These are phyloP conservation scores for Scelioninae gen. 1 DNA, from an alignment of 2,888 invertebrate species.

Conservation along the genomic window DNA sequence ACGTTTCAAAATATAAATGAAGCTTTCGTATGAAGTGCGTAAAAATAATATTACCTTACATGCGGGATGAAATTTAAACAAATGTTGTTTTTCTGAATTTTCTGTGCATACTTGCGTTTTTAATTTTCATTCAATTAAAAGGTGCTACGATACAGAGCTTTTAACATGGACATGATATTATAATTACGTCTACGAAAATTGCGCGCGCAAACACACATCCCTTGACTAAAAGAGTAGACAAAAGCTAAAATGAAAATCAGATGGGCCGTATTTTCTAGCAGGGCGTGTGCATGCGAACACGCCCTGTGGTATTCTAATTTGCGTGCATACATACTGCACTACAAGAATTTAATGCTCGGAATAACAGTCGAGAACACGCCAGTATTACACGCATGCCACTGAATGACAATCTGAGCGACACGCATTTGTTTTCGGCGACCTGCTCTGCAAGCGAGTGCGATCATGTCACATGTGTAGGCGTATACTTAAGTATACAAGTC, in stretches of 20 bases:
- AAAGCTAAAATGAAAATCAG: slow-evolving; percentile 54
- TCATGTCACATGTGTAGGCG: slow-evolving; percentile 37
- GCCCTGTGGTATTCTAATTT: slow-evolving; percentile 69
- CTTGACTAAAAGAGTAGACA: slow-evolving; percentile 30
- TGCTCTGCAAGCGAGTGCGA: neutral
- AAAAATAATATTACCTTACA: slow-evolving; percentile 27
- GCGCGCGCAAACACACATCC: slow-evolving; percentile 13
- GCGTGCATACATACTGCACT: slow-evolving; percentile 68
- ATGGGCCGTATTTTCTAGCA: slow-evolving; percentile 40
- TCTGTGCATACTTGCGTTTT: slow-evolving; percentile 70
- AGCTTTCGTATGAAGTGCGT: slow-evolving; percentile 11
- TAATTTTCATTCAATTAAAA: slow-evolving; percentile 75
- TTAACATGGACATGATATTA: slow-evolving; percentile 60
- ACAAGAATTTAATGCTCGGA: slow-evolving; percentile 80
- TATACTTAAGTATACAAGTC: slow-evolving; percentile 21
- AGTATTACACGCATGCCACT: slow-evolving; percentile 60
- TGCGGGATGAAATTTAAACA: slow-evolving; percentile 33
- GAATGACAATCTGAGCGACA: slow-evolving; percentile 59
- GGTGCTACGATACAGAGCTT: slow-evolving; percentile 36
- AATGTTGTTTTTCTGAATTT: slow-evolving; percentile 18
- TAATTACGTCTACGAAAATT: slow-evolving; percentile 58
- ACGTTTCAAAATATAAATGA: slow-evolving; percentile 32
- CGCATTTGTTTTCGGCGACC: slow-evolving; percentile 45
- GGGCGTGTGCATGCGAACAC: slow-evolving; percentile 46
- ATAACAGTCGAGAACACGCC: slow-evolving; percentile 72